phyloP scores from a whole-genome alignment of 2,113 vertebrate genomes.

The Corvus hawaiiensis region DNA sequence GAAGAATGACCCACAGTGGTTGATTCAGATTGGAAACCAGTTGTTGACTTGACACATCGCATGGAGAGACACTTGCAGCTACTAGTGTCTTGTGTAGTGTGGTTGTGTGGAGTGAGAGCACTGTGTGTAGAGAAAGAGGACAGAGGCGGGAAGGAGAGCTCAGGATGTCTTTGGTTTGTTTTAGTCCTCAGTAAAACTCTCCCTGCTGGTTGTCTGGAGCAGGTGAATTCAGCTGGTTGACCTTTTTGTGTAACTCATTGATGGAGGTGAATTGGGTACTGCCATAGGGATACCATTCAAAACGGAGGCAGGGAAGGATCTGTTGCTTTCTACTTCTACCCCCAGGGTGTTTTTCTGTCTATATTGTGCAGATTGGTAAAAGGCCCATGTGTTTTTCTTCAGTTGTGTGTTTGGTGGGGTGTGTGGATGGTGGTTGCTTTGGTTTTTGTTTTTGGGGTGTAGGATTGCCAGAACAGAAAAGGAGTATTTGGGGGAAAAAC shows the following conservation, averaged over 20 bases:
- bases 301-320: not conserved
- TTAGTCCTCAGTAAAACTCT: not conserved
- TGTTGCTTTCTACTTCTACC: not conserved
- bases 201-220: not conserved
- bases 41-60: not conserved
- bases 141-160: not conserved
- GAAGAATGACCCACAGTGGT: not conserved
- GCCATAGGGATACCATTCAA: rapidly evolving
- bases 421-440: not conserved
- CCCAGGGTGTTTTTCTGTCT: not conserved
- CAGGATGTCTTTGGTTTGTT: not conserved
- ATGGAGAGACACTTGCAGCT: not conserved
- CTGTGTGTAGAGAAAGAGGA: not conserved
- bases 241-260: not conserved
- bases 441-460: not conserved
- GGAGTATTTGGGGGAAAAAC: not conserved
- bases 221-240: not conserved
- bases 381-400: not conserved
- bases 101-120: not conserved
- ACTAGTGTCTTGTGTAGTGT: not conserved
- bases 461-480: not conserved
- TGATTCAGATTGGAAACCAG: not conserved
- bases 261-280: not conserved
- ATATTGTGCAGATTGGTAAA: not conserved
- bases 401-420: not conserved